These are phyloP conservation scores for Metalampra italica DNA, from an alignment of 2,888 invertebrate species.

Conservation along the genomic window DNA sequence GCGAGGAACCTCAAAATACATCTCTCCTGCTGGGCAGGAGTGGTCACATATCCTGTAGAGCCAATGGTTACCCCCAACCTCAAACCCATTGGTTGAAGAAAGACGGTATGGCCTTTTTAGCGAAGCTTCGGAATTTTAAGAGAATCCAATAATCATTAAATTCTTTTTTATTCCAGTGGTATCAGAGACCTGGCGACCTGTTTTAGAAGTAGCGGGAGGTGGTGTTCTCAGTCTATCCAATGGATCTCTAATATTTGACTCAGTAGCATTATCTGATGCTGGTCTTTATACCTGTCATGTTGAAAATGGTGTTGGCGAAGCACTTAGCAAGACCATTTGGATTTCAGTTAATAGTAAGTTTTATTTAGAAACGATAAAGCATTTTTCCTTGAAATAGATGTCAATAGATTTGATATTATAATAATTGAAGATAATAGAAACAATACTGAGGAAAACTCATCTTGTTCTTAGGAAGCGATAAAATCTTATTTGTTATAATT, in stretches of 20 bases:
- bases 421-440: not conserved
- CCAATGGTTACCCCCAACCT: conserved; percentile 90
- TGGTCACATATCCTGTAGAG: conserved; percentile 86
- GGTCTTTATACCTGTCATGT: conserved; percentile 72
- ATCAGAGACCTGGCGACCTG: conserved; percentile 67
- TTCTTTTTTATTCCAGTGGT: conserved; percentile 38
- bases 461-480: no score
- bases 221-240: conserved; percentile 70
- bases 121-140: not conserved
- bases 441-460: not conserved
- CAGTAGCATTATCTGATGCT: conserved; percentile 66
- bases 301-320: conserved; percentile 73
- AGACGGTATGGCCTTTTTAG: conserved; percentile 66
- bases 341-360: conserved; percentile 73
- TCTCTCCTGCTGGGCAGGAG: conserved; percentile 85
- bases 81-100: conserved; percentile 86
- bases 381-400: not conserved
- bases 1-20: conserved; percentile 85
- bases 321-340: conserved; percentile 70
- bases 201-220: conserved; percentile 69
- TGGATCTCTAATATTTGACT: conserved; percentile 68
- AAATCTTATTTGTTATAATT: not conserved
- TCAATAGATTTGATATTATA: not conserved
- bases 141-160: not conserved
- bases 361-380: not conserved